A percentile compares a stretch with the other conserved stretches of the same genome.
Evolutionary conservation across 2,888 invertebrate species (phyloP).

Genomic region (Dryococelus australis): DNA sequence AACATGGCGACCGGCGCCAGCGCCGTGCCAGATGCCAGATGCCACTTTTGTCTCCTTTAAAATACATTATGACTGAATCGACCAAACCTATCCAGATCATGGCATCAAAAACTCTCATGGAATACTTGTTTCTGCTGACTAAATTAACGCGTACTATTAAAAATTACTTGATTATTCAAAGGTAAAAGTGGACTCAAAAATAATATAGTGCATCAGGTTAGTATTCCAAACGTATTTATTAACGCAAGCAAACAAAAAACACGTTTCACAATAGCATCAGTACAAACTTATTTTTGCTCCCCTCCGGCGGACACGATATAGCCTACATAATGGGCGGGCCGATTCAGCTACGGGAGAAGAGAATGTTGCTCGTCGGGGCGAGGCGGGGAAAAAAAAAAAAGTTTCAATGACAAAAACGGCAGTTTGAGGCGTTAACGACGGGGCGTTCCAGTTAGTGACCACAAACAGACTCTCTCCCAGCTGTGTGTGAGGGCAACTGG

Average conservation of each 20-base stretch:
- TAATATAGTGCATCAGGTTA: no score
- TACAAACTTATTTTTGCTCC: not conserved
- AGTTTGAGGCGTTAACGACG: not conserved
- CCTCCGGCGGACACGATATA: not conserved
- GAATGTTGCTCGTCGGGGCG: not conserved
- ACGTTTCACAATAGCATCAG: not conserved
- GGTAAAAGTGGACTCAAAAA: no score
- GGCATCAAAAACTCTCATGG: no score
- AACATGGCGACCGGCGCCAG: no score
- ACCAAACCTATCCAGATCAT: no score
- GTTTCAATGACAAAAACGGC: not conserved
- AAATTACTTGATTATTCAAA: no score
- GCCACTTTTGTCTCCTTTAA: no score
- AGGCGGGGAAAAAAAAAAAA: not conserved
- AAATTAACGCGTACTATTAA: no score
- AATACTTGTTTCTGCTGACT: no score
- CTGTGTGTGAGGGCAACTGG: not conserved
- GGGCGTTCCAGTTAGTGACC: conserved; percentile 8
- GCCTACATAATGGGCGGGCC: not conserved
- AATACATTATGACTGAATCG: no score
- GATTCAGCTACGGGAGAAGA: not conserved
- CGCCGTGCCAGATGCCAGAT: no score
- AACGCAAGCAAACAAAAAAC: not conserved
- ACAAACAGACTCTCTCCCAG: not conserved
- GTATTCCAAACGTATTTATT: no score